Percentiles rank a stretch among this genome's conserved stretches.
Conservation (phyloP, 1,140 invertebrate species). For the Drosophila azteca region DNA sequence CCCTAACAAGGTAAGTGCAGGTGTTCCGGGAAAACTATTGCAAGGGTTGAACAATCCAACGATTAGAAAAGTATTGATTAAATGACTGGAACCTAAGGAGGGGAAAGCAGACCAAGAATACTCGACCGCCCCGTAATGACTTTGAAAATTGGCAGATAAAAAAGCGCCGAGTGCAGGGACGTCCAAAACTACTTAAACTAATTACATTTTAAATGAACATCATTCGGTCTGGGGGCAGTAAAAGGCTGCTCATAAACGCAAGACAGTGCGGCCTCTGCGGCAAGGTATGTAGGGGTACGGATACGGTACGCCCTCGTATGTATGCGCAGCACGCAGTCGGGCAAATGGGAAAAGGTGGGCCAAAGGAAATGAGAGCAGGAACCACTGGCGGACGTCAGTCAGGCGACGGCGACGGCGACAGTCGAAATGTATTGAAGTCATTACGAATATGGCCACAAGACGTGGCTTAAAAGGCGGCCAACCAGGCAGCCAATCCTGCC, state of each 20-base stretch:
- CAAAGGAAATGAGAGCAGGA: slow-evolving; percentile 37
- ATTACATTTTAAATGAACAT: slow-evolving; percentile 82
- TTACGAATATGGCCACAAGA: slow-evolving; percentile 76
- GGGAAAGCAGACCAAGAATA: background rate
- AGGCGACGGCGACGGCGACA: slow-evolving; percentile 62
- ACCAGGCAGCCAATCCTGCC: slow-evolving; percentile 31
- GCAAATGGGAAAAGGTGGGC: slow-evolving; percentile 28
- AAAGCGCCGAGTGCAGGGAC: slow-evolving; percentile 38
- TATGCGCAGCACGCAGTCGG: slow-evolving; percentile 68
- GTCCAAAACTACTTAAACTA: slow-evolving; percentile 79
- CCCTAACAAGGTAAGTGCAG: slow-evolving; percentile 7
- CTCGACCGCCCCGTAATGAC: slow-evolving; percentile 19
- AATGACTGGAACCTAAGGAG: background rate
- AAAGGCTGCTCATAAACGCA: slow-evolving; percentile 69
- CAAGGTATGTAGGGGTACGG: too few relatives aligned
- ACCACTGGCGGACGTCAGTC: slow-evolving; percentile 47
- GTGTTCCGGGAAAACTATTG: slow-evolving; percentile 11
- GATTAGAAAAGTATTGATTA: background rate
- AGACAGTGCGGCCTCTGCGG: too few relatives aligned
- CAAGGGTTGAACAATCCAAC: background rate
- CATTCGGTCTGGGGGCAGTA: slow-evolving; percentile 53
- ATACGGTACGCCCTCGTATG: slow-evolving; percentile 44
- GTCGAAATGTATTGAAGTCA: slow-evolving; percentile 81
- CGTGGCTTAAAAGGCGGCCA: slow-evolving; percentile 57
- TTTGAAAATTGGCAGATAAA: slow-evolving; percentile 49